Conservation (phyloP, 2,888 invertebrate genomes). For the Helleia helle region DNA sequence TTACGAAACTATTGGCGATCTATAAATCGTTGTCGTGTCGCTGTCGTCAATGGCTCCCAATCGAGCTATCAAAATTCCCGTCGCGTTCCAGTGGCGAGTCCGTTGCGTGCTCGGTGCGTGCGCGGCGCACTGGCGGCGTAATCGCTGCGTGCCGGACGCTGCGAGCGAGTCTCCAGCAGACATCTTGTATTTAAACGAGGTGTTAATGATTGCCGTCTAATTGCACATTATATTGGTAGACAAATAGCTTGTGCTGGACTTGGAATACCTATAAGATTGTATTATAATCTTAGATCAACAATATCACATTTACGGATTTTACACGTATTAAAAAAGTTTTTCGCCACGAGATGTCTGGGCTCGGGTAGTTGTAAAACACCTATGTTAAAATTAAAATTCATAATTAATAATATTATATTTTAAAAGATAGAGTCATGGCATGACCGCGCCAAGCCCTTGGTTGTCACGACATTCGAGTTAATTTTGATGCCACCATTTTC, state of each 20-base stretch:
- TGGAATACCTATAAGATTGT: no score
- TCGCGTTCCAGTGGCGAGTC: conserved; percentile 21
- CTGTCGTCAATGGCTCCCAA: conserved; percentile 15
- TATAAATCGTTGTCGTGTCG: conserved; percentile 33
- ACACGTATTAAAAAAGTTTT: no score
- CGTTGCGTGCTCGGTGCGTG: conserved; percentile 22
- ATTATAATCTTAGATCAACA: no score
- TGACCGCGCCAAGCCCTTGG: no score
- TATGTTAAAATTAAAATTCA: no score
- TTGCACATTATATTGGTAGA: conserved; percentile 26
- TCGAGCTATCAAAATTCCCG: conserved; percentile 17
- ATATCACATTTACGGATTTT: no score
- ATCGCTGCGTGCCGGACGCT: conserved; percentile 15
- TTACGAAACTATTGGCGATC: conserved; percentile 46
- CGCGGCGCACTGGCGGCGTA: conserved; percentile 19
- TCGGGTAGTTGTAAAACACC: no score
- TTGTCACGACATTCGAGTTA: no score
- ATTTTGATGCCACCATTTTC: no score
- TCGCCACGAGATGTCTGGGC: no score
- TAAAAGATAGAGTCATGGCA: no score
- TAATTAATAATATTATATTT: no score
- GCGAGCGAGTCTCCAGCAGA: conserved; percentile 15
- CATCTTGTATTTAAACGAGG: conserved; percentile 29
- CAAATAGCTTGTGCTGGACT: conserved; percentile 7
- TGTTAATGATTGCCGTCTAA: conserved; percentile 48